Conservation (phyloP, 2,888 invertebrate genomes). For the Serripes groenlandicus region DNA sequence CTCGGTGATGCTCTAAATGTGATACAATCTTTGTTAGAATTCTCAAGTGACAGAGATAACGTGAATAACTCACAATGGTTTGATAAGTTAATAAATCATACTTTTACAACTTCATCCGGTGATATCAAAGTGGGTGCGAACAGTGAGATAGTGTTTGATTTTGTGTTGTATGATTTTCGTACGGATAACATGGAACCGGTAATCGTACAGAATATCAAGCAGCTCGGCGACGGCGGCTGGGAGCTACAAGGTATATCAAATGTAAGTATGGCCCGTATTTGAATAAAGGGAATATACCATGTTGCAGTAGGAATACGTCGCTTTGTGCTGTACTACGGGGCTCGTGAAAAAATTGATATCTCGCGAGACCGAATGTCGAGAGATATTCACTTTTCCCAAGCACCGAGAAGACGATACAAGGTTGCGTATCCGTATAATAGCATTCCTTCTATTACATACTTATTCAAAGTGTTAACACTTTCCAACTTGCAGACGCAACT, state of each 20-base stretch:
- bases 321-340: too few relatives aligned
- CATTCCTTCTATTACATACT: too few relatives aligned
- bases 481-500: too few relatives aligned
- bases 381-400: too few relatives aligned
- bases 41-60: background rate
- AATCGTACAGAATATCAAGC: slow-evolving; percentile 31
- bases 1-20: slow-evolving; percentile 24
- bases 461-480: too few relatives aligned
- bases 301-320: too few relatives aligned
- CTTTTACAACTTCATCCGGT: slow-evolving; percentile 33
- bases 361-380: too few relatives aligned
- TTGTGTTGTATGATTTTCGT: slow-evolving; percentile 48
- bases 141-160: slow-evolving; percentile 55
- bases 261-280: slow-evolving; percentile 43
- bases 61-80: slow-evolving; percentile 25
- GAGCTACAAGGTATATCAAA: slow-evolving; percentile 33
- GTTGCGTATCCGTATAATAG: too few relatives aligned
- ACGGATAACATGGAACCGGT: slow-evolving; percentile 24
- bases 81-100: slow-evolving; percentile 29
- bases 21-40: slow-evolving; percentile 17
- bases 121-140: slow-evolving; percentile 28
- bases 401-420: too few relatives aligned
- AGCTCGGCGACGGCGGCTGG: slow-evolving; percentile 34
- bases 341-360: too few relatives aligned
- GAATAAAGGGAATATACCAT: too few relatives aligned